Evolutionary conservation across 1,140 invertebrate species (phyloP).

Genomic region (Pogonus chalceus): DNA sequence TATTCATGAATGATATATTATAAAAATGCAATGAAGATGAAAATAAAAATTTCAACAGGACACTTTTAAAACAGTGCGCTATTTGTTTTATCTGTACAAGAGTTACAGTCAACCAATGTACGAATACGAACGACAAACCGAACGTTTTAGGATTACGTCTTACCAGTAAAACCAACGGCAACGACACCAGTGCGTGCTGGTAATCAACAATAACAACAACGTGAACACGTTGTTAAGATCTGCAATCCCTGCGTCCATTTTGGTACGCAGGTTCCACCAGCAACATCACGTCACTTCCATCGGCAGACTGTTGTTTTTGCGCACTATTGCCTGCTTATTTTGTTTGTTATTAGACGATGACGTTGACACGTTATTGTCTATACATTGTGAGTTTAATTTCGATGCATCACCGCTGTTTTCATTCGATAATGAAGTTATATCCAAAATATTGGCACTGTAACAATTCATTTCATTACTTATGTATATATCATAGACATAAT

Average conservation of each 20-base stretch:
- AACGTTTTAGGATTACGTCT: not conserved
- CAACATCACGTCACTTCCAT: slow-evolving; percentile 37
- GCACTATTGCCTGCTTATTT: slow-evolving; percentile 23
- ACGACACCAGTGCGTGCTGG: slow-evolving; percentile 7
- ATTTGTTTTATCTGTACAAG: not conserved
- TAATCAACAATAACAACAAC: slow-evolving; percentile 6
- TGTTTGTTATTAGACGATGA: slow-evolving; percentile 16
- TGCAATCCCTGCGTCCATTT: slow-evolving; percentile 10
- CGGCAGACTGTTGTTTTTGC: slow-evolving; percentile 30
- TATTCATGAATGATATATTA: no score
- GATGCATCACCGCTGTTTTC: slow-evolving; percentile 10
- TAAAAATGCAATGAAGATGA: no score
- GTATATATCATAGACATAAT: no score
- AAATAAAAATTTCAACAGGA: not conserved
- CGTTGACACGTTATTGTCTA: not conserved
- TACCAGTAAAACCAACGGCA: slow-evolving; percentile 9
- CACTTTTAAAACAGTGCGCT: not conserved
- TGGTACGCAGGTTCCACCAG: slow-evolving; percentile 19
- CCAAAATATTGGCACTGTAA: slow-evolving; percentile 34
- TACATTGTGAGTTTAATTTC: not conserved
- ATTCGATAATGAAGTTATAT: slow-evolving; percentile 28
- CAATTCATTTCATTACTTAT: no score
- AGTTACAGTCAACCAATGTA: not conserved
- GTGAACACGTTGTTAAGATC: not conserved
- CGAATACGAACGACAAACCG: no score